Conservation (phyloP, 2,113 vertebrate genomes). For the Hassar affinis region DNA sequence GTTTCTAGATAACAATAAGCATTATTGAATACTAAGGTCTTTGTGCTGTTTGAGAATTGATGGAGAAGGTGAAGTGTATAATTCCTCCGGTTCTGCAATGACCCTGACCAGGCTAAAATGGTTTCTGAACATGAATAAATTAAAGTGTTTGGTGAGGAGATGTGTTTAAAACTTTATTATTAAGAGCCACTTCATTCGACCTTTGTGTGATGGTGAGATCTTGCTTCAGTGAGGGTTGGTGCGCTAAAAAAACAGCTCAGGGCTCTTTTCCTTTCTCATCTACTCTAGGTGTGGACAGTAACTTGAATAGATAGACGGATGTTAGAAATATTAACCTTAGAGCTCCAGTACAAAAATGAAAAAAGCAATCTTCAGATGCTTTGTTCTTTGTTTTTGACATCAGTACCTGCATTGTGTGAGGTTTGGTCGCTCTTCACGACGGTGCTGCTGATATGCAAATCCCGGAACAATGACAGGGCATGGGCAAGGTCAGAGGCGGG, state of each 20-base stretch:
- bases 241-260: background rate
- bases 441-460: constrained; percentile 89
- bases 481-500: constrained; percentile 80
- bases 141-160: background rate
- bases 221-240: background rate
- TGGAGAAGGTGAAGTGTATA: background rate
- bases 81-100: background rate
- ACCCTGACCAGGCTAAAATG: background rate
- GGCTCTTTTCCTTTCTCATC: background rate
- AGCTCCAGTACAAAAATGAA: background rate
- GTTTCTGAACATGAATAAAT: background rate
- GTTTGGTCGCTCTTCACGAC: constrained; percentile 75
- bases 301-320: background rate
- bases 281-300: background rate
- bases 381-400: background rate
- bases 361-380: background rate
- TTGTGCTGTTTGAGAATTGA: background rate
- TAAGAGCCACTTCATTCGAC: too few relatives aligned
- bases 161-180: background rate
- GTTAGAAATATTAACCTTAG: background rate
- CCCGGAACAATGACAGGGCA: constrained; percentile 83
- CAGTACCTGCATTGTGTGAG: constrained; percentile 63
- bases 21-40: background rate
- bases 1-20: background rate
- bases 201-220: background rate